Base-by-base conservation (phyloP, 2,888 invertebrate species). In the Diabrotica balteata region DNA sequence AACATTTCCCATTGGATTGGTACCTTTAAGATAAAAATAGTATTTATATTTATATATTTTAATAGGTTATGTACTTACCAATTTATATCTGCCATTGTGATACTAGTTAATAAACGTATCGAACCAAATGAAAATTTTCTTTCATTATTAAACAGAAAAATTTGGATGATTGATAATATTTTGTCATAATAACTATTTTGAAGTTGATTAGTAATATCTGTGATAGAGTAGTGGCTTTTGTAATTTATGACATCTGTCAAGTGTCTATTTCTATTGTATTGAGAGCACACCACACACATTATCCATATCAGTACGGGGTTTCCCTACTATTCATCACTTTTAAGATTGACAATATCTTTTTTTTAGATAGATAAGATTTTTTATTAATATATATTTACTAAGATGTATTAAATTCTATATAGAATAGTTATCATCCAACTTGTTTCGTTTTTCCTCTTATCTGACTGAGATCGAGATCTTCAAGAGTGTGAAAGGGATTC, bases 31-130 rank as follows among this genome's bases (percentile, higher is more conserved):
- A 67, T 47, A 47, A 47, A n/a, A 45, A 44, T 22, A 51, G 8
- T 17, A 51, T 57, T 54, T 22, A n/a, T 17, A 64, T 55, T 7
- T 17, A 42, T 45, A 49, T 17, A 32, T 57, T 64, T 47, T 57
- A 50, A 47, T 43, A 71, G 67, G 71, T 67, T 71, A 72, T 57
- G 52, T 59, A 72, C 73, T 58, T 72, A 79, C 79, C 78, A 78
- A 67, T 70, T 77, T 70, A 77, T 77, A 65, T 74, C 76, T 58
- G 78, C 78, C 79, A 79, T 79, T 67, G 73, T 73, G 59, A 63
- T 61, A 66, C 52, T 50, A 59, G 70, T 66, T 59, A 68, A 54
- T 63, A 63, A 54, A 61, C 53, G 44, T 57, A 64, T 11, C 62
- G 59, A 62, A 59, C 59, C 58, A 52, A 59, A 58, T 50, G 54